Evolutionary conservation across 2,797 vertebrate genomes (phyloP).

Genomic region (Sardinella longiceps): DNA sequence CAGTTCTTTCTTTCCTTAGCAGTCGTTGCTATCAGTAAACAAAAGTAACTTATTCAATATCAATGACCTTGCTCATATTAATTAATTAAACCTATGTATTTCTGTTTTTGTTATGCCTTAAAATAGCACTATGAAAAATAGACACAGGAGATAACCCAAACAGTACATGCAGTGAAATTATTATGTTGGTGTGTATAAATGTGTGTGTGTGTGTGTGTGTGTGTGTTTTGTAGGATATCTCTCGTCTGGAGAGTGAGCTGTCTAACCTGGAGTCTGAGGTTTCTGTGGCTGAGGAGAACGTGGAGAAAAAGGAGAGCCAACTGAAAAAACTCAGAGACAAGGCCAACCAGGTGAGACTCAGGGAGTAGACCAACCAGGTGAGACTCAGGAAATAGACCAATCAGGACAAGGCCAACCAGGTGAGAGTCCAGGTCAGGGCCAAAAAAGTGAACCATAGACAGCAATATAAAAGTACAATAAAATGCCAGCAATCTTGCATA

Average conservation of each 20-base stretch:
- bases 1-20: too few relatives aligned
- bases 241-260: conserved; percentile 84
- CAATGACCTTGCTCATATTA: too few relatives aligned
- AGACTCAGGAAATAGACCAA: not conserved
- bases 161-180: too few relatives aligned
- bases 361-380: not conserved
- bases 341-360: conserved; percentile 80
- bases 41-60: too few relatives aligned
- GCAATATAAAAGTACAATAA: too few relatives aligned
- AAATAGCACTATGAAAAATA: too few relatives aligned
- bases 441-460: not conserved
- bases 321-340: conserved; percentile 73
- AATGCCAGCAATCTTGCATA: too few relatives aligned
- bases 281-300: conserved; percentile 74
- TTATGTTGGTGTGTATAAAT: not conserved
- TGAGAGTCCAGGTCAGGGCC: too few relatives aligned
- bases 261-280: conserved; percentile 81
- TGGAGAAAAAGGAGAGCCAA: conserved; percentile 71
- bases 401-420: not conserved
- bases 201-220: not conserved
- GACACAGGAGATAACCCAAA: too few relatives aligned
- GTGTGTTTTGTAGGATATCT: conserved; percentile 81
- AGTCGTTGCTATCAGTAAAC: too few relatives aligned
- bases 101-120: too few relatives aligned
- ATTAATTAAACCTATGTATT: too few relatives aligned